Evolutionary conservation across 2,888 invertebrate species (phyloP).

Genomic region (Polydrusus pterygomalis): DNA sequence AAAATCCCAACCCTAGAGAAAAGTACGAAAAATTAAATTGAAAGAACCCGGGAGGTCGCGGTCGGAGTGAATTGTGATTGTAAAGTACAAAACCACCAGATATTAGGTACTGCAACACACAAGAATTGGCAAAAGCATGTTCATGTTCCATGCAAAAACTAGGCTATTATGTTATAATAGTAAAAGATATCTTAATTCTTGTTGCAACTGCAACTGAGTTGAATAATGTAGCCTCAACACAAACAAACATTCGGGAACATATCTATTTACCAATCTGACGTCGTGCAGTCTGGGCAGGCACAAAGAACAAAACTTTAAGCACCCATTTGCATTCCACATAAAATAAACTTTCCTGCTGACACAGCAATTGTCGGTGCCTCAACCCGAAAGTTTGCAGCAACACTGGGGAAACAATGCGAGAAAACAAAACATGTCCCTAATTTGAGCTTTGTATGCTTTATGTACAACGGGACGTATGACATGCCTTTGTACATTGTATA

Average conservation of each 20-base stretch:
- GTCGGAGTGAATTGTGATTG: too few species aligned
- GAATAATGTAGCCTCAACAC: too few species aligned
- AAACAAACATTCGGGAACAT: conserved; percentile 1
- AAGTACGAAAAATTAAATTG: too few species aligned
- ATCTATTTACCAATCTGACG: not conserved
- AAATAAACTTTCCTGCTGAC: conserved; percentile 32
- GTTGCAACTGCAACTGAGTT: too few species aligned
- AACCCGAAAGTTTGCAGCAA: conserved; percentile 22
- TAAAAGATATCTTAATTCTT: too few species aligned
- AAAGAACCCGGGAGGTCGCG: too few species aligned
- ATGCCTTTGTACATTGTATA: conserved; percentile 38
- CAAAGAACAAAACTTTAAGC: conserved; percentile 30
- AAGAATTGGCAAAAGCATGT: too few species aligned
- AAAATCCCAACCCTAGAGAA: too few species aligned
- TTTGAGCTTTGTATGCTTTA: conserved; percentile 44
- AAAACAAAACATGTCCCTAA: conserved; percentile 40
- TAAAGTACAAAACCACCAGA: too few species aligned
- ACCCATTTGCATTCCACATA: conserved; percentile 17
- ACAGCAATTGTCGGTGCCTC: conserved; percentile 9
- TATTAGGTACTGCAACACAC: too few species aligned
- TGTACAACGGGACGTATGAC: conserved; percentile 39
- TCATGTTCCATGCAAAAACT: too few species aligned
- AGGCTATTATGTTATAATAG: too few species aligned
- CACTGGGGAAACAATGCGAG: conserved; percentile 37
- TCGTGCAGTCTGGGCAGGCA: not conserved